Percentiles rank a stretch among this genome's conserved stretches.
Conservation (phyloP, 2,797 vertebrate genomes). For the Simalia tracyae region DNA sequence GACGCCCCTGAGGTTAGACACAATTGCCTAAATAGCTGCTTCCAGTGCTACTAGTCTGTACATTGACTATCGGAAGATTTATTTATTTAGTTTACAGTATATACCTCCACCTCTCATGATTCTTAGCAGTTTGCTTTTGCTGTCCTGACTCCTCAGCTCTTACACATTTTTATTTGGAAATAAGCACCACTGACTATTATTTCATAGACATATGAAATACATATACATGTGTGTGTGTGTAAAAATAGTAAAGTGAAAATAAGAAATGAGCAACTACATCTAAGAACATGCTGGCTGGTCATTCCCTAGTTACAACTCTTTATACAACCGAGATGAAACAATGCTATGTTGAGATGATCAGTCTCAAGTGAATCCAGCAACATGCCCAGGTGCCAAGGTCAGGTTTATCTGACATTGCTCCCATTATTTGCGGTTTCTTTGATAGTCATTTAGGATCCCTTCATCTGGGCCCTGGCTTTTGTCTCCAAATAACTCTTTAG, state of each 20-base stretch:
- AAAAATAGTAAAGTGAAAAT: not conserved
- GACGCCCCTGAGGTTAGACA: not conserved
- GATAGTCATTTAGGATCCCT: not conserved
- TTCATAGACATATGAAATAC: not conserved
- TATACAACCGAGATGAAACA: not conserved
- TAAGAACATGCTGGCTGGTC: not conserved
- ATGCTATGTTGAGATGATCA: not conserved
- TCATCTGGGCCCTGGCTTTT: not conserved
- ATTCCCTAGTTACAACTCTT: not conserved
- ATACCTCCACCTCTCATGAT: not conserved
- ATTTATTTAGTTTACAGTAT: not conserved
- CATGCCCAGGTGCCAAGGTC: not conserved
- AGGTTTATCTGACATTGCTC: not conserved
- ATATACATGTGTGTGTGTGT: not conserved
- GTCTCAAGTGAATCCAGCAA: not conserved
- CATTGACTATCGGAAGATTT: not conserved
- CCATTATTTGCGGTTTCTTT: not conserved
- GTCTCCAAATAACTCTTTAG: not conserved
- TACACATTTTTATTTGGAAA: not conserved
- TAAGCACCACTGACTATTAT: not conserved
- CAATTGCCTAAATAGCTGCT: not conserved
- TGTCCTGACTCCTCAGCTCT: not conserved
- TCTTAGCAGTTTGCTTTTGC: not conserved
- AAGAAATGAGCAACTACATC: not conserved
- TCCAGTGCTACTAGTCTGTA: not conserved